Percentiles rank a stretch among this genome's conserved stretches.
phyloP scores from a whole-genome alignment of 2,797 vertebrate genomes.

The Cossypha dichroa region DNA sequence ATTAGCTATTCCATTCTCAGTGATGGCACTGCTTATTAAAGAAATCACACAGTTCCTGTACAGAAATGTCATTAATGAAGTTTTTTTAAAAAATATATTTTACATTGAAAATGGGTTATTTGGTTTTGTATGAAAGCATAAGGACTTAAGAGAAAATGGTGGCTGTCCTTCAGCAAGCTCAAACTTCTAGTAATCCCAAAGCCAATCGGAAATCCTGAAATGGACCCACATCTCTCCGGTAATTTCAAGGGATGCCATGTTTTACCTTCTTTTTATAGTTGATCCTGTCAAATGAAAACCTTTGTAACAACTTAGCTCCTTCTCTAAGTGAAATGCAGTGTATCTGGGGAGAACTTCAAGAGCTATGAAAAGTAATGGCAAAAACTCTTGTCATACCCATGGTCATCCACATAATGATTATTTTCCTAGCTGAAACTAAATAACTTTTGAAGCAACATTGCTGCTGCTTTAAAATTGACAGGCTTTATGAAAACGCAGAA shows the following conservation, averaged over 20 bases:
- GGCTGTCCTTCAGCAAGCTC: not conserved
- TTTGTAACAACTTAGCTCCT: not conserved
- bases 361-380: accelerated
- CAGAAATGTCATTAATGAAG: not conserved
- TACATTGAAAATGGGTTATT: accelerated
- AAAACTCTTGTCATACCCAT: not conserved
- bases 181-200: not conserved
- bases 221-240: not conserved
- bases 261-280: not conserved
- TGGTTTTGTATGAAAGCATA: not conserved
- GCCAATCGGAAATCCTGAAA: not conserved
- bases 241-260: not conserved
- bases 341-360: not conserved
- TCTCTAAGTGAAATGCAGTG: not conserved
- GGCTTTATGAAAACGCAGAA: not conserved
- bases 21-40: not conserved
- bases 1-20: not conserved
- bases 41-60: not conserved
- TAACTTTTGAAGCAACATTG: not conserved
- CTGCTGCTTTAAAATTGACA: not conserved
- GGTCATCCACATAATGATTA: not conserved
- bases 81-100: not conserved
- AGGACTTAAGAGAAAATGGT: not conserved
- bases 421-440: not conserved
- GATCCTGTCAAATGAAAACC: not conserved